Evolutionary conservation across 2,888 invertebrate species (phyloP), one percentile per base, ranked within the genome.

Genomic region (Nomada lathburiana): DNA sequence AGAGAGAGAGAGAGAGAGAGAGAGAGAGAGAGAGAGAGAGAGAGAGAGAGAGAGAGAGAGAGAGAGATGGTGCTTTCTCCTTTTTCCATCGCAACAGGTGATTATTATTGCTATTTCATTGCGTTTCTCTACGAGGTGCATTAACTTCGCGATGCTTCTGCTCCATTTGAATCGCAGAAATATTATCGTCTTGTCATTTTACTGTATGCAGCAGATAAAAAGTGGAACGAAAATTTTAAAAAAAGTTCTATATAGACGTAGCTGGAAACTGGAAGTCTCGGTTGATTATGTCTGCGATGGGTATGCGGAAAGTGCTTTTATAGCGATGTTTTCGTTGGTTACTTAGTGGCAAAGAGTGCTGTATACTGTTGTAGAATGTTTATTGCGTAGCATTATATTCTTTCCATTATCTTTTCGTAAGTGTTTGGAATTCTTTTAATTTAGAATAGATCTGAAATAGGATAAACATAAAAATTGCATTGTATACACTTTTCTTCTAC

Each of bases 31-130:
- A 11, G 2, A 4, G 2, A 4, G 13, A 18, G 4, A 11, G 50
- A 16, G 50, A 50, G 18, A 16, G n/a, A n/a, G n/a, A n/a, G n/a
- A n/a, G n/a, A 5, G 4, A 11, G 2, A 4, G 13, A 18, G 4
- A 11, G 50, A 16, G 50, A 50, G 18, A 16, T n/a, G 52, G 29
- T 26, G 29, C 18, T 69, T 44, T 10, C 18, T 23, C 1, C 23
- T 13, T 63, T n/a, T 16, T 52, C 10, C 29, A 9, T 18, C 53
- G 72, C 53, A 64, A 55, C 72, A 64, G 44, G 44, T 72, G 63
- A 72, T 64, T 26, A 72, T 63, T 42, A 53, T 72, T 55, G 44
- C 50, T 16, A 10, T 55, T 64, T 64, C 42, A n/a, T 47, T n/a
- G 16, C 10, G 26, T 16, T 57, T 57, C 13, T 16, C 29, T 23